Evolutionary conservation across 2,113 vertebrate genomes (phyloP).

Genomic region (Puntigrus tetrazona): DNA sequence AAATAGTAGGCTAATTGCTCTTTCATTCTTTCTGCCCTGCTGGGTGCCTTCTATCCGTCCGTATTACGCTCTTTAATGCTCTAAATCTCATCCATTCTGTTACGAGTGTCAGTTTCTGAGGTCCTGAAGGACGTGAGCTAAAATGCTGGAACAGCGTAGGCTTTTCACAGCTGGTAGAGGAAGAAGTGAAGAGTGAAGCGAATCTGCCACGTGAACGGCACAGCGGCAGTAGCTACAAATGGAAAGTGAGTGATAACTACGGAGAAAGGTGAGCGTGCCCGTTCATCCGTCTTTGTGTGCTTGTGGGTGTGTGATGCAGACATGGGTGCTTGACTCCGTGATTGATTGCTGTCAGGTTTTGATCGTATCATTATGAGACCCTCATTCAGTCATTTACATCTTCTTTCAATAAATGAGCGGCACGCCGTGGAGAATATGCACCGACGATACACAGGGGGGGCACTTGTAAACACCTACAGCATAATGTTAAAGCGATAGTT

Average conservation of each 20-base stretch:
- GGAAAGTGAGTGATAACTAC: conserved; percentile 47
- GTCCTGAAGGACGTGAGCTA: conserved; percentile 4
- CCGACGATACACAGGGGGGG: background rate
- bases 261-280: background rate
- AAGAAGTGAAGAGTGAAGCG: conserved; percentile 43
- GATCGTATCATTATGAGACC: background rate
- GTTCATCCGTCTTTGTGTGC: conserved; percentile 8
- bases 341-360: conserved; percentile 38
- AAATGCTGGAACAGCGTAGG: background rate
- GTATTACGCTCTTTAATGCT: background rate
- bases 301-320: conserved; percentile 6
- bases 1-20: background rate
- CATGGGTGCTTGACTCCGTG: conserved; percentile 22
- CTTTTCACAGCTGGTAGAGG: conserved; percentile 37
- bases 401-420: background rate
- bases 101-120: background rate
- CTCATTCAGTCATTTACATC: background rate
- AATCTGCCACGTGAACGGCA: conserved; percentile 25
- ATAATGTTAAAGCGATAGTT: background rate
- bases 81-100: conserved; percentile 12
- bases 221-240: conserved; percentile 40
- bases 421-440: background rate
- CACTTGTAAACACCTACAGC: background rate
- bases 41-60: conserved; percentile 6
- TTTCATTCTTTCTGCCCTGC: background rate